Base-by-base conservation (phyloP, 37 sponge, comb jelly and placozoan genomes). In the Eunapius fragilis region DNA sequence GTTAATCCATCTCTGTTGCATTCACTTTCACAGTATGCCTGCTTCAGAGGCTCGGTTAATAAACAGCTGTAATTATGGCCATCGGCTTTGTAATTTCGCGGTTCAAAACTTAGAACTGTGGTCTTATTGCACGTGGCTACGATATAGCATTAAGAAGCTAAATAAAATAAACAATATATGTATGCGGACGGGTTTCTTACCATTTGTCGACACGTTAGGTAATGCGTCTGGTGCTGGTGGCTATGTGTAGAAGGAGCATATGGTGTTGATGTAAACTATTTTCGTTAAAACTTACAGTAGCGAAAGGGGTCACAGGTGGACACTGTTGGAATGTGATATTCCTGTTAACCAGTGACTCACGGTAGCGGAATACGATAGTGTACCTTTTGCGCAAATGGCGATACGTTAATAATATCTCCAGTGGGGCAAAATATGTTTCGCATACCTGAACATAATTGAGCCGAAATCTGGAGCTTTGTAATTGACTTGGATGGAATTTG, bases 301-400 rank as follows among this genome's bases (percentile, higher is more conserved):
- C 35, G 30, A 24, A 19, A 58, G 35, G 13, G 25, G 75, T 27
- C 25, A 19, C 58, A 17, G 22, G 14, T 19, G 75, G 75, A 31
- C 75, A 75, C 75, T 75, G 30, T 32, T 5, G 30, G 35, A 75
- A 75, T 23, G 36, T 75, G 22, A 25, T 36, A 6, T 32, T 33
- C 75, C 35, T 33, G 75, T 75, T 75, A 33, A 37, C 75, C 75
- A 75, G 23, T 23, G 33, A 36, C 75, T 75, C 75, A 12, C 24
- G 3, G 35, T 37, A 37, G 7, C 75, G 33, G 35, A 75, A 75
- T 37, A 75, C 75, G 22, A 75, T 27, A 0, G 75, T 75, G 11
- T 31, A 75, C 11, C 75, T 75, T 33, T 75, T 33, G 14, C 23
- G 35, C 11, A n/a, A n/a, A n/a, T n/a, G n/a, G n/a, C n/a, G n/a